Conservation (phyloP, 2,888 invertebrate genomes). For the Papilio protenor region DNA sequence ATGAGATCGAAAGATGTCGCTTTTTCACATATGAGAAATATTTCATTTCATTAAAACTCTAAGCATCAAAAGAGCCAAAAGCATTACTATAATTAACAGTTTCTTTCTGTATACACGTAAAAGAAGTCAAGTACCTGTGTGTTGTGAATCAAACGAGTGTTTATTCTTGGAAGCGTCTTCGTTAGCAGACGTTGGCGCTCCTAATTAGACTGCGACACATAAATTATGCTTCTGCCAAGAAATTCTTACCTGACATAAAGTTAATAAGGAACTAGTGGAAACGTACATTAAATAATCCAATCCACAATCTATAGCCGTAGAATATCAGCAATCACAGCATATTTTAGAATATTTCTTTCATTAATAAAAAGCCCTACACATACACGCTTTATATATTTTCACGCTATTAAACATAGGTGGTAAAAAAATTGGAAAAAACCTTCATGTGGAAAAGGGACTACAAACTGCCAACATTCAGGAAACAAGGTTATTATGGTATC, state of each 20-base stretch:
- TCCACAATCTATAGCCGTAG: neutral
- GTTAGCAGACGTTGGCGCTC: slow-evolving; percentile 25
- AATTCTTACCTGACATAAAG: slow-evolving; percentile 5
- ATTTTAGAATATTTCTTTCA: no score
- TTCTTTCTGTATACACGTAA: neutral
- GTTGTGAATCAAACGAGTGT: slow-evolving; percentile 16
- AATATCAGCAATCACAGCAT: no score
- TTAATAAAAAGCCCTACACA: no score
- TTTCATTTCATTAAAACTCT: neutral
- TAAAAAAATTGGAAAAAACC: no score
- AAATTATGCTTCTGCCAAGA: slow-evolving; percentile 11
- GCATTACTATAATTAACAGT: neutral
- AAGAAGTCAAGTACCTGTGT: neutral
- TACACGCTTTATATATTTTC: no score
- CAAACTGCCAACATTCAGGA: no score
- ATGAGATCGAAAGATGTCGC: neutral
- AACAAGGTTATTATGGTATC: no score
- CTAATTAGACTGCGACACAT: slow-evolving; percentile 25
- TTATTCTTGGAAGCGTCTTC: slow-evolving; percentile 27
- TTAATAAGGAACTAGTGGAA: neutral
- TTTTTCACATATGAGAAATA: neutral
- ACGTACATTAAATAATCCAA: neutral
- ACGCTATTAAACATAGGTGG: no score
- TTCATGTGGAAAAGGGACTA: no score
- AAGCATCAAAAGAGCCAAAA: neutral